Evolutionary conservation across 2,888 invertebrate genomes (phyloP).

Genomic region (Leucania comma): DNA sequence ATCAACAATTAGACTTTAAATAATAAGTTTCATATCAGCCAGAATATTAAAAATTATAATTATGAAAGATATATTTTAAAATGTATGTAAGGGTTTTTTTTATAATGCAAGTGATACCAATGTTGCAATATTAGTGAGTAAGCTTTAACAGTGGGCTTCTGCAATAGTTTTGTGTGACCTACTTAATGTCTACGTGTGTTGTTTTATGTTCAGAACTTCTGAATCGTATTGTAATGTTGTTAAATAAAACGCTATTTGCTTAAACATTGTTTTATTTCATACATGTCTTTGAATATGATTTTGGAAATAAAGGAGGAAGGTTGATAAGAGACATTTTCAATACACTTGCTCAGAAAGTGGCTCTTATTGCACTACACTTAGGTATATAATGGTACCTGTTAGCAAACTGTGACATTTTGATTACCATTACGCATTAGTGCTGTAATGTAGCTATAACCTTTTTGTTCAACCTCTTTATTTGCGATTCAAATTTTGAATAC

Average conservation of each 20-base stretch:
- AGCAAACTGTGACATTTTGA: too few species aligned
- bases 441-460: too few species aligned
- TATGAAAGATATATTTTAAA: constrained; percentile 59
- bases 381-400: too few species aligned
- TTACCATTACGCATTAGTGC: too few species aligned
- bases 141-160: constrained; percentile 77
- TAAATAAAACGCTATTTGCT: constrained; percentile 90
- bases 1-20: constrained; percentile 28
- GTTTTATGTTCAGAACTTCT: constrained; percentile 70
- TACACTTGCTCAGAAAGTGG: too few species aligned
- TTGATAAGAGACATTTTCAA: too few species aligned
- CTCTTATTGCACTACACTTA: too few species aligned
- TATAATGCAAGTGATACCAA: constrained; percentile 87
- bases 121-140: constrained; percentile 89
- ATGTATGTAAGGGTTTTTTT: constrained; percentile 68
- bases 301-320: background rate
- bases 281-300: constrained; percentile 40
- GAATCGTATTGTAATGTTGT: constrained; percentile 81
- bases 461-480: too few species aligned
- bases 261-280: constrained; percentile 70
- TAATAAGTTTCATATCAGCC: constrained; percentile 19
- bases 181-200: constrained; percentile 66
- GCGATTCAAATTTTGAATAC: too few species aligned
- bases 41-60: constrained; percentile 39
- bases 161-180: constrained; percentile 73